phyloP scores from a whole-genome alignment of 2,888 invertebrate species.

The Palloptera scutellata region DNA sequence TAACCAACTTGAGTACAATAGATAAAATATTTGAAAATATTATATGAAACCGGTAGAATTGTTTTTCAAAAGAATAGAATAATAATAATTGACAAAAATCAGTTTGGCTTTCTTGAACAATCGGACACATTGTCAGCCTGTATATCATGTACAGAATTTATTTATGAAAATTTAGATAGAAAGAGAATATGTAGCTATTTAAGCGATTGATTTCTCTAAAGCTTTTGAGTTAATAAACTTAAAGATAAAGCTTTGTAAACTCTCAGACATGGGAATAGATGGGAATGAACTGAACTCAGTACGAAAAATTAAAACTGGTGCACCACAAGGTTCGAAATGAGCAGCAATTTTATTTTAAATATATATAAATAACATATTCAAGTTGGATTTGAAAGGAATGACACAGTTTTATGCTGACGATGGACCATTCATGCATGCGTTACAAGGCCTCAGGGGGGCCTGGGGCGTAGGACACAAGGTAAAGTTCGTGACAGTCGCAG shows the following conservation, averaged over 20 bases:
- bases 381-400: conserved; percentile 11
- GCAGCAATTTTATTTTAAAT: conserved; percentile 2
- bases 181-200: too few species aligned
- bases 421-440: conserved; percentile 13
- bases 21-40: conserved; percentile 6
- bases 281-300: conserved; percentile 6
- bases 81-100: not conserved
- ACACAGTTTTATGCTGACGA: conserved; percentile 13
- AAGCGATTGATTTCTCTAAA: too few species aligned
- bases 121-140: not conserved
- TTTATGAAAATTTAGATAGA: too few species aligned
- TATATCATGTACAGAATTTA: not conserved
- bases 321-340: conserved; percentile 7
- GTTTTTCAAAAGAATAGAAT: not conserved
- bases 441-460: too few species aligned
- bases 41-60: not conserved
- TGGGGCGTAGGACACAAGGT: too few species aligned
- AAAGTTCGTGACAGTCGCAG: too few species aligned
- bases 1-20: conserved; percentile 6
- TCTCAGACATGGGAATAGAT: not conserved
- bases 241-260: conserved; percentile 9
- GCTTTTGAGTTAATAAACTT: conserved; percentile 4
- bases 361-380: conserved; percentile 11
- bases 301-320: conserved; percentile 10
- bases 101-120: not conserved